Evolutionary conservation across 2,113 vertebrate genomes (phyloP), one percentile per base, ranked within the genome.

Genomic region (Alligator mississippiensis): DNA sequence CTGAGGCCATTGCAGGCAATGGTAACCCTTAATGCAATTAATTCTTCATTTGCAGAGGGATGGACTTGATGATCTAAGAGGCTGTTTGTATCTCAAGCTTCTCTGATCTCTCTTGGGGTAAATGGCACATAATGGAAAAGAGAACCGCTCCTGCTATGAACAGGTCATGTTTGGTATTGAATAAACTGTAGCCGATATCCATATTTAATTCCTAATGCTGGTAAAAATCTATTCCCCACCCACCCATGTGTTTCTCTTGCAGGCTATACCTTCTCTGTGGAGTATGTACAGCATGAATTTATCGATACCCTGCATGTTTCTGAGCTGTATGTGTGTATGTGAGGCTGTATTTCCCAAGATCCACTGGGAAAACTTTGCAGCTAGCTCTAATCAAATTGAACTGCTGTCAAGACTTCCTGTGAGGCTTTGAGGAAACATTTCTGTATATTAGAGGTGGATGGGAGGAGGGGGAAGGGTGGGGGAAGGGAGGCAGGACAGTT

Each of bases 11-110:
- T 0, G 2, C 95, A 91, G 85, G 62, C 77, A 88, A 66, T 1
- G n/a, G 90, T 95, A 92, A 66, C n/a, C 87, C 76, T 95, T 96
- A 97, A 96, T 96, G 87, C 90, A 81, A 96, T 96, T 97, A 96
- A 93, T 92, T 90, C 95, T 96, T 97, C 89, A 94, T 96, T 94
- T 96, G 89, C 59, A 79, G 92, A 80, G 94, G 85, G 94, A 94
- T 88, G 94, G 90, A 85, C 82, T 94, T 61, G 93, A 94, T 85
- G 75, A 95, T 96, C 95, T 94, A 89, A 96, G 87, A 90, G 87
- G 87, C 57, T 94, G 93, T 93, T 93, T 90, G 85, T 3, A 0
- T 96, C 89, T 90, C 85, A 57, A 0, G 0, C 47, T 84, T 85
- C 89, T 89, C 80, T n/a, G 10, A 1, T 80, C 92, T 93, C 86